Base-by-base conservation (phyloP, 2,888 invertebrate genomes). In the Lutraria lutraria region DNA sequence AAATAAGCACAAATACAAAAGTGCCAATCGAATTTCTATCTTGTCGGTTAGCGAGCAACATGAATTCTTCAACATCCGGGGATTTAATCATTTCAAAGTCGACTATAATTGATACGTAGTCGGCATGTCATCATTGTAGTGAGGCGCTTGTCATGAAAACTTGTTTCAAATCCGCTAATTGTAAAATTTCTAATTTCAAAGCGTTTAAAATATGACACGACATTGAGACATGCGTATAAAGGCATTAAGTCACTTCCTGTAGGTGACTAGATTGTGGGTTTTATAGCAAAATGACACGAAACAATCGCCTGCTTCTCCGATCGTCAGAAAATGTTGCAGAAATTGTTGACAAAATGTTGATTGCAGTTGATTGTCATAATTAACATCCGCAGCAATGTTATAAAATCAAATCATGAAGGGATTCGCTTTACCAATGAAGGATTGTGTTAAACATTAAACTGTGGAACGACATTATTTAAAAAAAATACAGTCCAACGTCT, bases 1-100 rank as follows among this genome's bases (percentile, higher is more conserved):
- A 76, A 53, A 84, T 84, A 54, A 76, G 76, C 84, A 76, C 29
- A 76, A 53, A 84, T 63, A 76, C 43, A 25, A 53, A 68, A 68
- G 34, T 76, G 84, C 76, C 84, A 68, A 84, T 84, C 84, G 84
- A 84, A 84, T 76, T 84, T 54, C 76, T 76, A 76, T 84, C 84
- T 54, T 31, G 43, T 72, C 13, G 29, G 21, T 6, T 31, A 52
- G 19, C 3, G 12, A 53, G 29, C 72, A 54, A 53, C 63, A 76
- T 16, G 68, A 76, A n/a, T n/a, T 43, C 84, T 72, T 25, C 21
- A 16, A 76, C 53, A 76, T 76, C 19, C 10, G 15, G 84, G 76
- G 60, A 80, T 85, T 85, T 85, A 85, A 85, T 85, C 34, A 85
- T 80, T 80, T 79, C 43, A 80, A 54, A 53, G 79, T 79, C n/a